Evolutionary conservation across 2,888 invertebrate species (phyloP).

Genomic region (Latrodectus hesperus): DNA sequence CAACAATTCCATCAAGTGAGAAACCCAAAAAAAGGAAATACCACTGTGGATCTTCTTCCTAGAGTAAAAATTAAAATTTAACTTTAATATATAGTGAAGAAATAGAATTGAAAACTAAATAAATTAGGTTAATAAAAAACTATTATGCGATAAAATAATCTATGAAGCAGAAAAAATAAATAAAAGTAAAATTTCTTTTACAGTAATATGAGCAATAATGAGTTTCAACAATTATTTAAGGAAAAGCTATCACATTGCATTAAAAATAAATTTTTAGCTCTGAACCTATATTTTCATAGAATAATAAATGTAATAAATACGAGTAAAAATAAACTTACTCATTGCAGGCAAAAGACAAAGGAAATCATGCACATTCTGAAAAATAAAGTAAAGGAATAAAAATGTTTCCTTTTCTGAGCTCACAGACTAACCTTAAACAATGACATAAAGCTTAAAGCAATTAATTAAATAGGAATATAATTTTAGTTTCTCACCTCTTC

Average conservation of each 20-base stretch:
- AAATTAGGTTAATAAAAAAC: background rate
- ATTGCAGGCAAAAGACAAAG: conserved; percentile 60
- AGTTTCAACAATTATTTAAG: background rate
- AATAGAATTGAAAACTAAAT: background rate
- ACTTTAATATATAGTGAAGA: background rate
- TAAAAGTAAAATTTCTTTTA: background rate
- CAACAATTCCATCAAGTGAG: conserved; percentile 69
- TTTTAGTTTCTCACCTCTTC: too few relatives aligned
- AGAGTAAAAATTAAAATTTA: background rate
- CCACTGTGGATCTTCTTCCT: conserved; percentile 71
- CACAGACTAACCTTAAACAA: background rate
- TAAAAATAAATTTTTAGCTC: background rate
- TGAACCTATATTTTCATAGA: background rate
- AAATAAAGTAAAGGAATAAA: conserved; percentile 49
- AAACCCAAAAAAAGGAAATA: conserved; percentile 70
- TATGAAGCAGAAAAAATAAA: background rate
- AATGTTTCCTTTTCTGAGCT: conserved; percentile 15
- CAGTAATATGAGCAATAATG: too few relatives aligned
- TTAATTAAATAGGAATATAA: too few relatives aligned
- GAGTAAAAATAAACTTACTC: conserved; percentile 57
- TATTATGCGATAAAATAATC: background rate
- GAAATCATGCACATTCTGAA: conserved; percentile 66
- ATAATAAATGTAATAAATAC: background rate
- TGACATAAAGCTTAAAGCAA: background rate
- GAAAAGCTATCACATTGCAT: background rate